These are phyloP conservation scores for Ammospiza caudacuta DNA, from an alignment of 2,113 vertebrate species.

Conservation along the genomic window DNA sequence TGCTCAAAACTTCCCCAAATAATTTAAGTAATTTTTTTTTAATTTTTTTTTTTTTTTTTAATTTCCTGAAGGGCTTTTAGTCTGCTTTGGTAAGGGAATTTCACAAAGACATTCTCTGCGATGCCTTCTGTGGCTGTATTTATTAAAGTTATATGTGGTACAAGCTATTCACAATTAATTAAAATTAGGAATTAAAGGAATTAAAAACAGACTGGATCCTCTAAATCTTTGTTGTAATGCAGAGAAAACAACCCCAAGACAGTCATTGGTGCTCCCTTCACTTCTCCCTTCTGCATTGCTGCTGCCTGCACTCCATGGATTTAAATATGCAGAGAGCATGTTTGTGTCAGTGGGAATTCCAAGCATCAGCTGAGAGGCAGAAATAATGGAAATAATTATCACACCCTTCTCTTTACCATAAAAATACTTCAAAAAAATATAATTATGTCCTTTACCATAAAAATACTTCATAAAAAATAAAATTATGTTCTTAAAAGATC, in stretches of 20 bases:
- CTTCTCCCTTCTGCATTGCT: neutral
- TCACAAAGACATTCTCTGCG: neutral
- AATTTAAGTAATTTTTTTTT: neutral
- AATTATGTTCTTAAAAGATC: neutral
- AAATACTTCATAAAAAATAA: neutral
- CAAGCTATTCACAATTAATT: neutral
- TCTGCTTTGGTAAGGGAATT: neutral
- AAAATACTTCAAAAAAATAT: too few relatives aligned
- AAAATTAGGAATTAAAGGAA: too few relatives aligned
- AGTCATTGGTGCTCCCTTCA: neutral
- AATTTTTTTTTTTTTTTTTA: too few relatives aligned
- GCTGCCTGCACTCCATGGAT: neutral
- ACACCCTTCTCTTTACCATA: neutral
- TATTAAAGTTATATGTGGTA: neutral
- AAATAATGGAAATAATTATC: neutral
- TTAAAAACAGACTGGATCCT: neutral
- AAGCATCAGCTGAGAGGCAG: neutral
- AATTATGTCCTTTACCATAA: neutral
- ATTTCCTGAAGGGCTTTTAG: neutral
- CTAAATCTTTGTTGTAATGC: neutral
- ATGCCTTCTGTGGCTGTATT: neutral
- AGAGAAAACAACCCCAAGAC: neutral
- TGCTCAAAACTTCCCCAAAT: neutral
- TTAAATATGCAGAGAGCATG: neutral
- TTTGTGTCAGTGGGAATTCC: neutral